Evolutionary conservation across 2,888 invertebrate genomes (phyloP).

Genomic region (Ophion ellenae): DNA sequence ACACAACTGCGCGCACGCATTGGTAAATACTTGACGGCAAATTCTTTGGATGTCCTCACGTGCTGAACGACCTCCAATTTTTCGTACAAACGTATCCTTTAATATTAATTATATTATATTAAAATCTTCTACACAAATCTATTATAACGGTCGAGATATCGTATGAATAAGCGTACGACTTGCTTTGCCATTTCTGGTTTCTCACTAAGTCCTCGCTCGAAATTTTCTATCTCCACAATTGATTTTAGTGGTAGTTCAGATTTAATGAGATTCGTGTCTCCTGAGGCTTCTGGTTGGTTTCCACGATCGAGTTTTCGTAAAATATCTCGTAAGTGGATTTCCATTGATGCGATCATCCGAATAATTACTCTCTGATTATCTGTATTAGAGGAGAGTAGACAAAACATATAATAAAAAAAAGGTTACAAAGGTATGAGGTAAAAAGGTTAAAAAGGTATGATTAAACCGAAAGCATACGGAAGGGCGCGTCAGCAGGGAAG

Average conservation of each 20-base stretch:
- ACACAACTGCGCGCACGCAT: constrained; percentile 34
- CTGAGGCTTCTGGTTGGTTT: neutral
- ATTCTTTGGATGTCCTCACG: constrained; percentile 39
- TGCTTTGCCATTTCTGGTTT: constrained; percentile 19
- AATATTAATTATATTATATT: constrained; percentile 19
- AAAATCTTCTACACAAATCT: constrained; percentile 8
- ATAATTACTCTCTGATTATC: constrained; percentile 18
- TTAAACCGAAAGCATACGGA: constrained; percentile 15
- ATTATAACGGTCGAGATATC: constrained; percentile 12
- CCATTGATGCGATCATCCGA: constrained; percentile 22
- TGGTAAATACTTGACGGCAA: constrained; percentile 16
- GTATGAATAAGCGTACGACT: constrained; percentile 26
- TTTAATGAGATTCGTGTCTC: constrained; percentile 3
- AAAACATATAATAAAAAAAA: constrained; percentile 6
- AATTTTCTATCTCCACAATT: constrained; percentile 26
- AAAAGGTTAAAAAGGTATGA: neutral
- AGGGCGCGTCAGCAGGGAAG: constrained; percentile 11
- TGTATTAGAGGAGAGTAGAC: constrained; percentile 6
- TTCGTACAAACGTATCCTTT: constrained; percentile 42
- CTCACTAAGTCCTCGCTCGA: constrained; percentile 23
- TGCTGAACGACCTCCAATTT: constrained; percentile 35
- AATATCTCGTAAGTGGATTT: constrained; percentile 19
- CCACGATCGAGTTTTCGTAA: constrained; percentile 7
- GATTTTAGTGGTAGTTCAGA: constrained; percentile 11
- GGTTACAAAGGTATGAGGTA: neutral